phyloP scores from a whole-genome alignment of 1,140 invertebrate genomes.

The Drosophila teissieri region DNA sequence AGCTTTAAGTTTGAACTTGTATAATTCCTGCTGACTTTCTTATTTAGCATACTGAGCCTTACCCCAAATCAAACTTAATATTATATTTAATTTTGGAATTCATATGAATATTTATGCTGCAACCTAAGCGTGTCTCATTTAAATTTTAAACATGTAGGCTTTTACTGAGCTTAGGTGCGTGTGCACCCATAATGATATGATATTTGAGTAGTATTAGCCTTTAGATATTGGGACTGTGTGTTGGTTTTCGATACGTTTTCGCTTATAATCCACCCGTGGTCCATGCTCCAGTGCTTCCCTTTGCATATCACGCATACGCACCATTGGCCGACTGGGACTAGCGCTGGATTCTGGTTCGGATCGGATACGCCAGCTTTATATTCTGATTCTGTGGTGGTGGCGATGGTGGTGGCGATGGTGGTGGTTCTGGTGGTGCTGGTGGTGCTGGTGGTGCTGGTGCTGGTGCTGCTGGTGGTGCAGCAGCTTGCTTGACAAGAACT shows the following conservation, averaged over 20 bases:
- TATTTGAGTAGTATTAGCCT: not conserved
- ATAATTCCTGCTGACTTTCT: too few relatives aligned
- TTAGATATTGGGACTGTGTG: too few relatives aligned
- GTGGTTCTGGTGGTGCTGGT: not conserved
- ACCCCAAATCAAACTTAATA: too few relatives aligned
- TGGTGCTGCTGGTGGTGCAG: not conserved
- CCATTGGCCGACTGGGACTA: slow-evolving; percentile 1
- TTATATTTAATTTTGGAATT: not conserved
- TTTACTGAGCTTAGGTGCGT: not conserved
- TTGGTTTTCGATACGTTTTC: not conserved
- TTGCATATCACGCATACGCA: slow-evolving; percentile 46
- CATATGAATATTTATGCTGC: not conserved
- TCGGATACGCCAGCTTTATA: slow-evolving; percentile 19
- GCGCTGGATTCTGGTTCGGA: slow-evolving; percentile 36
- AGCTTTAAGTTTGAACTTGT: too few relatives aligned
- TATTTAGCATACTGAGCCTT: too few relatives aligned
- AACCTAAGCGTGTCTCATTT: not conserved
- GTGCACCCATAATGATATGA: not conserved
- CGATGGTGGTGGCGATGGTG: not conserved
- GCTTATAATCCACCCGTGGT: too few relatives aligned
- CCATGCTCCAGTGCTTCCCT: slow-evolving; percentile 18
- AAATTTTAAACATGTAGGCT: not conserved
- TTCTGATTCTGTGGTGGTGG: slow-evolving; percentile 22
- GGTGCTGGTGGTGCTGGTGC: not conserved
- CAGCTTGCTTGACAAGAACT: slow-evolving; percentile 74